Evolutionary conservation across 2,113 vertebrate species (phyloP).

Genomic region (Lota lota): DNA sequence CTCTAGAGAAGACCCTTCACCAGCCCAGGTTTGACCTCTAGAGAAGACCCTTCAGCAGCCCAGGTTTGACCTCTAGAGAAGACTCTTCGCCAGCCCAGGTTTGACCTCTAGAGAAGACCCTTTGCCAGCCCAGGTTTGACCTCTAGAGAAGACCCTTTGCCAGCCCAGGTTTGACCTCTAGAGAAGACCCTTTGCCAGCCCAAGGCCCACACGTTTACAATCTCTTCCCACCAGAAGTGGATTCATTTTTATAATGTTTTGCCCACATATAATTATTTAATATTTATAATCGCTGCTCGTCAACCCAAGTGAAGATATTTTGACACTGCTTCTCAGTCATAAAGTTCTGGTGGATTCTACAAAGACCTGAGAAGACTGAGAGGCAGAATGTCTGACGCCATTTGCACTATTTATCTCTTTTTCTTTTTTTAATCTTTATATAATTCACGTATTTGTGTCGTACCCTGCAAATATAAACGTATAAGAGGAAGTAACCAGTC

Average conservation of each 20-base stretch:
- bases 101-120: not conserved
- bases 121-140: not conserved
- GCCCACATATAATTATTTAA: not conserved
- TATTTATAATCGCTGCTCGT: not conserved
- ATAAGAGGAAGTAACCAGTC: slow-evolving; percentile 30
- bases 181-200: not conserved
- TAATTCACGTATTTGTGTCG: slow-evolving; percentile 34
- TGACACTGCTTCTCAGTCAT: too few relatives aligned
- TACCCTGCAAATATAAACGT: slow-evolving; percentile 23
- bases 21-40: too few relatives aligned
- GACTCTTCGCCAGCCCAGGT: too few relatives aligned
- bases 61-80: too few relatives aligned
- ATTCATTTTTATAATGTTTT: not conserved
- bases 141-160: not conserved
- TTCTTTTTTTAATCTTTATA: slow-evolving; percentile 41
- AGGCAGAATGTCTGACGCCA: slow-evolving; percentile 31
- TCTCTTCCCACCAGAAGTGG: not conserved
- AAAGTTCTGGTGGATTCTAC: too few relatives aligned
- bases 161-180: not conserved
- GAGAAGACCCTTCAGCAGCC: too few relatives aligned
- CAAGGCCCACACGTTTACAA: not conserved
- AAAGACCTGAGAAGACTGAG: not conserved
- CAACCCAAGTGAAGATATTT: too few relatives aligned
- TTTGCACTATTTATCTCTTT: slow-evolving; percentile 73
- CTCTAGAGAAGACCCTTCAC: too few relatives aligned